Evolutionary conservation across 92 coral and sea anemone species (phyloP), one percentile per base, ranked within the genome.

Genomic region (Blastomussa wellsi): DNA sequence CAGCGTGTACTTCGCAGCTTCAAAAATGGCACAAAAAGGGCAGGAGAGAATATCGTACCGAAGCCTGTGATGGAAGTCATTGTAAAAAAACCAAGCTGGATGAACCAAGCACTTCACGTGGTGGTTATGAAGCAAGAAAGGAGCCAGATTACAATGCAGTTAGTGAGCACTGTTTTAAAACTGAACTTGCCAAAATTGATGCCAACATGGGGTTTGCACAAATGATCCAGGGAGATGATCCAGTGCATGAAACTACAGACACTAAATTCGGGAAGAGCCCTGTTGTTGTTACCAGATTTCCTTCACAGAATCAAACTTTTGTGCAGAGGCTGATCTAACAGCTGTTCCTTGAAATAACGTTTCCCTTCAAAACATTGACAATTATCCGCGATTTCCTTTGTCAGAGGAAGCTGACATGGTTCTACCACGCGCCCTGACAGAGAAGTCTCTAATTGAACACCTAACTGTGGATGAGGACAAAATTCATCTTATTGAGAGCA

Each of bases 51-150:
- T 20, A 84, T 88, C 55, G 84, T 67, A 31, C 87, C 89, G 3
- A 78, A 87, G 39, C 89, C 89, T 42, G 78, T 84, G 0, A 87
- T 91, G 87, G 74, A 90, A 22, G 60, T 86, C 42, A 69, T 65
- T 70, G 92, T 90, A 85, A 71, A 20, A 88, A 93, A 80, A 76
- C 81, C 29, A 81, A 75, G 77, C 64, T 81, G 51, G 87, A 85
- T 44, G 85, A 82, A 7, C 51, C 62, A 17, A 72, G 68, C 44
- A 49, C 32, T 9, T 49, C 41, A 29, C 29, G 67, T 29, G 55
- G 16, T 41, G 91, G 97, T 9, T 89, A 87, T 66, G 97, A 93
- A 79, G 92, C 93, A 13, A 59, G 92, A 33, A 79, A 52, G 16
- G 79, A 84, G 10, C 28, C 49, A 17, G 37, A 71, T 17, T 53